phyloP scores from a whole-genome alignment of 2,797 vertebrate genomes.

The Sylvia borin region DNA sequence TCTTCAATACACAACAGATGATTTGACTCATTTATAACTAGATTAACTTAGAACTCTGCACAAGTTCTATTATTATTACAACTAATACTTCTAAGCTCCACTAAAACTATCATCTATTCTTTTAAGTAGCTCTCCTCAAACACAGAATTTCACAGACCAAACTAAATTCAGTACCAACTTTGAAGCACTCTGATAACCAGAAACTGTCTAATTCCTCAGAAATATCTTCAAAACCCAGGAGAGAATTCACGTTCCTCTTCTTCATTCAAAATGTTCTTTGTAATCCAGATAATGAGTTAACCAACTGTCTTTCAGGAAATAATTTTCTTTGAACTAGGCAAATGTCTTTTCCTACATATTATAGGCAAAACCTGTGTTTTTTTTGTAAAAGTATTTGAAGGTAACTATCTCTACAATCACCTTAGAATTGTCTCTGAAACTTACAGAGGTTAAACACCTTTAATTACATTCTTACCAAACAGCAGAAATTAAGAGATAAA shows the following conservation, averaged over 20 bases:
- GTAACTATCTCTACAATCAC: neutral
- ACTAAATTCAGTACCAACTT: neutral
- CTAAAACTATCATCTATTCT: neutral
- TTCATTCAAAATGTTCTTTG: neutral
- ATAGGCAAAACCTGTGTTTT: neutral
- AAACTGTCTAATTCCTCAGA: neutral
- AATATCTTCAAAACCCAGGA: neutral
- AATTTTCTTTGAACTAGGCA: slow-evolving; percentile 34
- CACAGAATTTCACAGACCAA: neutral
- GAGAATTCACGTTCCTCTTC: neutral
- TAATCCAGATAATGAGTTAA: slow-evolving; percentile 4
- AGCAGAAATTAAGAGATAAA: neutral
- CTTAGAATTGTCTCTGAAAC: neutral
- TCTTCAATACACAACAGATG: neutral
- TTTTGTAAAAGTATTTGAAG: neutral
- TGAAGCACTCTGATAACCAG: neutral
- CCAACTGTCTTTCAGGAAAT: slow-evolving; percentile 16
- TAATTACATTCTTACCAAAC: neutral
- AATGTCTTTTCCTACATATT: neutral
- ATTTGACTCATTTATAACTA: neutral
- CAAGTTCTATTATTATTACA: neutral
- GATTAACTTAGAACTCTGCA: neutral
- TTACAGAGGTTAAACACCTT: neutral
- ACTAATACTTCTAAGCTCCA: neutral
- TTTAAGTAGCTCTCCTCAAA: neutral